Evolutionary conservation across 1,140 invertebrate species (phyloP).

Genomic region (Ptiloglossa arizonensis): DNA sequence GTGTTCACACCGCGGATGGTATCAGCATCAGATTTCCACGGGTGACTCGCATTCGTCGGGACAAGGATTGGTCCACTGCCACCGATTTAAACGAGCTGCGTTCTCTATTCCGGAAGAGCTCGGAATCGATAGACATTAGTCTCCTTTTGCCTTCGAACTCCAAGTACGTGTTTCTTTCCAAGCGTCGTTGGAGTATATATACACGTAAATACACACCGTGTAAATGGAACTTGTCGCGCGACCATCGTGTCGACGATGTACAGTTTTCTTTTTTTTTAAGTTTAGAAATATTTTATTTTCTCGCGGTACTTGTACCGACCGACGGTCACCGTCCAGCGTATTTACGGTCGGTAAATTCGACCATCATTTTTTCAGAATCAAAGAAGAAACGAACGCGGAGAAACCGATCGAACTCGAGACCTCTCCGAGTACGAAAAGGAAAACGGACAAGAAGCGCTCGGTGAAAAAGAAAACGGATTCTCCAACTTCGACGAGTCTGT

Average conservation of each 20-base stretch:
- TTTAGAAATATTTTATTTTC: too few relatives aligned
- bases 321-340: too few relatives aligned
- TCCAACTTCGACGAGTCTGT: not conserved
- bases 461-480: not conserved
- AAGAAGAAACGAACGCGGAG: not conserved
- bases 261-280: too few relatives aligned
- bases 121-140: slow-evolving; percentile 86
- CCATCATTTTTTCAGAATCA: not conserved
- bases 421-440: not conserved
- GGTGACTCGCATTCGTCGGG: slow-evolving; percentile 90
- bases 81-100: slow-evolving; percentile 90
- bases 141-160: slow-evolving; percentile 75
- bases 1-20: slow-evolving; percentile 93
- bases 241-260: too few relatives aligned
- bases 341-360: too few relatives aligned
- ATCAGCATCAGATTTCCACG: slow-evolving; percentile 97
- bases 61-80: slow-evolving; percentile 92
- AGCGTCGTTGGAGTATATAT: too few relatives aligned
- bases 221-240: too few relatives aligned
- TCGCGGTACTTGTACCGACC: too few relatives aligned
- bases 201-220: too few relatives aligned
- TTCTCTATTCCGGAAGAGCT: slow-evolving; percentile 85
- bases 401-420: not conserved
- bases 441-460: not conserved
- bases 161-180: not conserved